Base-by-base conservation (phyloP, 2,888 invertebrate genomes). In the Rhagophthalmus giganteus region DNA sequence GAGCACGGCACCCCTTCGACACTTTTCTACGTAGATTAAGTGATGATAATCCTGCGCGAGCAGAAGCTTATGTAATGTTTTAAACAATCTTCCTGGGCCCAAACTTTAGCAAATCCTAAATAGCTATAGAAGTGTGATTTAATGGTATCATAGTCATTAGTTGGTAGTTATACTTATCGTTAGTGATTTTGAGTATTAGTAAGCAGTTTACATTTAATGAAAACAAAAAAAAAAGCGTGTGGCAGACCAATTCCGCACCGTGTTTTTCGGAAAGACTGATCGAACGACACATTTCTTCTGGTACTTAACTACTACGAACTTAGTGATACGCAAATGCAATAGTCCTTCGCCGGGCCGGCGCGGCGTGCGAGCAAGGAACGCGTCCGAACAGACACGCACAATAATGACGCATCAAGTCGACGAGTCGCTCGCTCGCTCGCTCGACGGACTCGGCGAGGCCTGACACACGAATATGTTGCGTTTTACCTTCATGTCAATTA, bases 401-500 rank as follows among this genome's bases (percentile, higher is more conserved):
- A 63, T 16, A 40, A n/a, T 34, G 37, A 27, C 35, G 34, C 26
- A 42, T 32, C 39, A 30, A 44, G 49, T 42, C 55, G 51, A 49
- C 33, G 55, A 50, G 54, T 57, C n/a, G n/a, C n/a, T n/a, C n/a
- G n/a, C n/a, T n/a, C n/a, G n/a, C n/a, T n/a, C n/a, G n/a, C 51
- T 26, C 38, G 27, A 13, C 35, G 35, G 26, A 13, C 25, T 25
- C 33, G 45, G 40, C 41, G 28, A 52, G 63, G 59, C 57, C 61
- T 65, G 63, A 65, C 63, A 65, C 66, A 66, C 64, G 53, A 57
- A 68, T 60, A 69, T 69, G 81, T 84, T 78, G 72, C 72, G 74
- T 74, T 74, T 82, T 82, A 72, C 82, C 82, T 86, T 84, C 83
- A 85, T 85, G 87, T 87, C 86, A 87, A 87, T 87, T 87, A 87